Conservation (phyloP, 2,113 vertebrate genomes). For the Silurus asotus region DNA sequence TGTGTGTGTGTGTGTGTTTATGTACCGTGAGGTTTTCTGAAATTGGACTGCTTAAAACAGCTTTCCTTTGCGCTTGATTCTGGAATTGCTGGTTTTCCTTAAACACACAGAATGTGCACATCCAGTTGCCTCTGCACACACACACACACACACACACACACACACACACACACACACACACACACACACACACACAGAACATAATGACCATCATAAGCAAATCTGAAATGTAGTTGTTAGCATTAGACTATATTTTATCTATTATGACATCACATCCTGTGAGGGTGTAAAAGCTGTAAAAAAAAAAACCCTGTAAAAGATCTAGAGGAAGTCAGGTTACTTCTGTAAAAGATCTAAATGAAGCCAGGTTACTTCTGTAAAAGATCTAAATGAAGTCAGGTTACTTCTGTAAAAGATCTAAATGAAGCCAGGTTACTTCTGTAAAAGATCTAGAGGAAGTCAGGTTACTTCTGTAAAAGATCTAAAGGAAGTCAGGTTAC, state of each 20-base stretch:
- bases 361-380: too few relatives aligned
- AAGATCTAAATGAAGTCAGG: too few relatives aligned
- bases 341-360: too few relatives aligned
- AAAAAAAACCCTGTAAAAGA: too few relatives aligned
- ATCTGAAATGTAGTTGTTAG: neutral
- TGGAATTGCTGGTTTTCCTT: neutral
- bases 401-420: too few relatives aligned
- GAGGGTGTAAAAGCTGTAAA: neutral
- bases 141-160: too few relatives aligned
- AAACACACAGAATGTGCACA: conserved; percentile 67
- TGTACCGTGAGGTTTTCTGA: conserved; percentile 61
- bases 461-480: too few relatives aligned
- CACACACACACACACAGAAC: too few relatives aligned
- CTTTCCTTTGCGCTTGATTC: conserved; percentile 29
- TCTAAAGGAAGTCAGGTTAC: too few relatives aligned
- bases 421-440: too few relatives aligned
- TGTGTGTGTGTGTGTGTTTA: neutral
- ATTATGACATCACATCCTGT: neutral
- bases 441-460: too few relatives aligned
- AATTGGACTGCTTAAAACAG: conserved; percentile 26
- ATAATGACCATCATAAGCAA: neutral
- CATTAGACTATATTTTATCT: neutral
- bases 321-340: too few relatives aligned
- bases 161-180: neutral
- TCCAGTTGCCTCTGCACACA: conserved; percentile 61